Evolutionary conservation across 2,797 vertebrate species (phyloP).

Genomic region (Sebastes cheni): DNA sequence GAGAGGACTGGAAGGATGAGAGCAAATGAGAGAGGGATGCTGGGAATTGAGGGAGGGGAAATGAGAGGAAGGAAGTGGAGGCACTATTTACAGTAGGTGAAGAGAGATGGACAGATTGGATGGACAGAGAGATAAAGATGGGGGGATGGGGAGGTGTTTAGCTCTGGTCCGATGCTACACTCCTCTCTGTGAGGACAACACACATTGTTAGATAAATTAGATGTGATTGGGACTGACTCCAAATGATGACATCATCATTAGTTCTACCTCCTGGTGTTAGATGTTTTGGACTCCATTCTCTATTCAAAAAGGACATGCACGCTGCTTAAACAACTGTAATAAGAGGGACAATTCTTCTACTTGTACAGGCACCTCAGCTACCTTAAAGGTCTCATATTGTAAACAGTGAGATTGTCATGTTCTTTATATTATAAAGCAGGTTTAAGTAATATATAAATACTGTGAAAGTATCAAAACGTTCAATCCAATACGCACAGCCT

Average conservation of each 20-base stretch:
- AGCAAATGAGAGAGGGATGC: conserved; percentile 22
- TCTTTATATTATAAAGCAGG: too few species aligned
- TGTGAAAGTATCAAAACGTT: too few species aligned
- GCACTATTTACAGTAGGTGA: background rate
- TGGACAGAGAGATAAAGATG: background rate
- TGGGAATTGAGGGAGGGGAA: background rate
- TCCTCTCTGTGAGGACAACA: background rate
- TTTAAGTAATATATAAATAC: too few species aligned
- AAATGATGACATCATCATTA: background rate
- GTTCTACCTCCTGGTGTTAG: too few species aligned
- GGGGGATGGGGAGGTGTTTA: background rate
- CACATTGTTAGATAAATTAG: background rate
- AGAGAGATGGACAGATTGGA: background rate
- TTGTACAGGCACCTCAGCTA: too few species aligned
- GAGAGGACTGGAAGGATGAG: background rate
- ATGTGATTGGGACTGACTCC: background rate
- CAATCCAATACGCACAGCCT: too few species aligned
- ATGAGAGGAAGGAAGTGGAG: background rate
- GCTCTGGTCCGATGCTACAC: background rate
- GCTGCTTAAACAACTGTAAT: too few species aligned
- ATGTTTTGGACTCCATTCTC: too few species aligned
- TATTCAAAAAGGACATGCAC: too few species aligned
- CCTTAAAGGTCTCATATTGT: background rate
- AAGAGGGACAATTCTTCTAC: too few species aligned
- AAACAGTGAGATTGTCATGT: too few species aligned